Evolutionary conservation across 2,113 vertebrate species (phyloP), one percentile per base, ranked within the genome.

Genomic region (Tonatia bakeri): DNA sequence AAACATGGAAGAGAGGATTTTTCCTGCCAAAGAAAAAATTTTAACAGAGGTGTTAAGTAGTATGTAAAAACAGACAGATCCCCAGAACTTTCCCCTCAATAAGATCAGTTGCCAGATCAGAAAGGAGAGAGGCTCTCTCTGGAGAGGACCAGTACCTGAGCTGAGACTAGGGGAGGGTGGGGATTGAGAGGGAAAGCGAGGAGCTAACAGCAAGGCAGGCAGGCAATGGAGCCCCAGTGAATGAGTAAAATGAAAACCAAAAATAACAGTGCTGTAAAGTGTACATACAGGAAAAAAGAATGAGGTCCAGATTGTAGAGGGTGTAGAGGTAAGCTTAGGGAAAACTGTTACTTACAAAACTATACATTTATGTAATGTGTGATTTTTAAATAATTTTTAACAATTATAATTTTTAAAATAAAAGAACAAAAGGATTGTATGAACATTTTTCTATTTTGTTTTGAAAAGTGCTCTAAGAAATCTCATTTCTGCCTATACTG

Each of bases 381-480:
- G 43, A 93, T 50, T 79, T 94, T 85, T 28, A 67, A 91, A 61
- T 79, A 54, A 17, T 47, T 85, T 50, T 80, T 52, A 94, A 87
- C 52, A 90, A 43, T 73, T 36, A 52, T 0, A 87, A n/a, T 75
- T 40, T 59, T 50, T 56, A 13, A 7, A 67, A 79, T 6, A 20
- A 45, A 45, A 85, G 24, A 54, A 56, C 11, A n/a, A 80, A 86
- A 52, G 26, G 38, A 82, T 45, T 17, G 72, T 45, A 76, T 4
- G 64, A 72, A 87, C 17, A 50, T 45, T 76, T 52, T 52, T 73
- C 36, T 50, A 45, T 38, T 75, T 92, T 76, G n/a, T 50, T 90
- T 61, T 82, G 43, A 95, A 91, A 84, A 65, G 0, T 87, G n/a
- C 22, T 79, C 70, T 79, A 92, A 89, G 79, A 95, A 95, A 79